Evolutionary conservation across 2,888 invertebrate genomes (phyloP).

Genomic region (Mythimna ferrago): DNA sequence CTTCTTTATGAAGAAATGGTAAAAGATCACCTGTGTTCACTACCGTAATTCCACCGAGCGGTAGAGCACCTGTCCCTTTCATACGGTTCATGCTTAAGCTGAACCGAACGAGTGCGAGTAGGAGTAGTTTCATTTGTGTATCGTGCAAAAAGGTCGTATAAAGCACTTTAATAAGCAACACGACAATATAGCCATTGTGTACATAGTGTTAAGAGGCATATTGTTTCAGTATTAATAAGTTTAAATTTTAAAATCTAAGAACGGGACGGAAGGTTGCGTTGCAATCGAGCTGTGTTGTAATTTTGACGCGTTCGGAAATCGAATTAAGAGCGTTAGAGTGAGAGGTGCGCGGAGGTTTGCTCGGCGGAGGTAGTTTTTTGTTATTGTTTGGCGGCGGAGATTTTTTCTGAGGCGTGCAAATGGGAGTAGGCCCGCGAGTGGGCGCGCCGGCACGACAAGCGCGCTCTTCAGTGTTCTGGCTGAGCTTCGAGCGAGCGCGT

Average conservation of each 20-base stretch:
- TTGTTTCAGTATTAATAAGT: conserved; percentile 45
- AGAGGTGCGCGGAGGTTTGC: conserved; percentile 86
- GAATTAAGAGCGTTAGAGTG: conserved; percentile 90
- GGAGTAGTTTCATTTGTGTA: conserved; percentile 83
- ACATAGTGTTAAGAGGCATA: conserved; percentile 22
- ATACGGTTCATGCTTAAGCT: conserved; percentile 88
- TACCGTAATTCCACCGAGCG: conserved; percentile 89
- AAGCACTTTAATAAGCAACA: conserved; percentile 14
- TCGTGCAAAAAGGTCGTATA: conserved; percentile 71
- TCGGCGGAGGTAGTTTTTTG: conserved; percentile 87
- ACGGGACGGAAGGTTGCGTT: conserved; percentile 87
- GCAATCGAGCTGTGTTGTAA: conserved; percentile 87
- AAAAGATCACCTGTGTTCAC: conserved; percentile 91
- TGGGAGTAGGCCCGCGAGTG: conserved; percentile 90
- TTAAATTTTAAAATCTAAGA: conserved; percentile 75
- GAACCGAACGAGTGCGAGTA: conserved; percentile 90
- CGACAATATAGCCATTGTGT: conserved; percentile 66
- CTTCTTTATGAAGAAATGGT: conserved; percentile 83
- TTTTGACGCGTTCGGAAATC: conserved; percentile 90
- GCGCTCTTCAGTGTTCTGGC: conserved; percentile 91
- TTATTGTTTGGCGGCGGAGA: conserved; percentile 88
- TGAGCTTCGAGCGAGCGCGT: conserved; percentile 90
- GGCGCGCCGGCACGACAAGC: conserved; percentile 89
- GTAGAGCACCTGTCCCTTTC: conserved; percentile 91
- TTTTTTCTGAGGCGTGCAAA: conserved; percentile 90